These are phyloP conservation scores for Andinoacara biseriatus DNA, from an alignment of 2,113 vertebrate species.

Conservation along the genomic window DNA sequence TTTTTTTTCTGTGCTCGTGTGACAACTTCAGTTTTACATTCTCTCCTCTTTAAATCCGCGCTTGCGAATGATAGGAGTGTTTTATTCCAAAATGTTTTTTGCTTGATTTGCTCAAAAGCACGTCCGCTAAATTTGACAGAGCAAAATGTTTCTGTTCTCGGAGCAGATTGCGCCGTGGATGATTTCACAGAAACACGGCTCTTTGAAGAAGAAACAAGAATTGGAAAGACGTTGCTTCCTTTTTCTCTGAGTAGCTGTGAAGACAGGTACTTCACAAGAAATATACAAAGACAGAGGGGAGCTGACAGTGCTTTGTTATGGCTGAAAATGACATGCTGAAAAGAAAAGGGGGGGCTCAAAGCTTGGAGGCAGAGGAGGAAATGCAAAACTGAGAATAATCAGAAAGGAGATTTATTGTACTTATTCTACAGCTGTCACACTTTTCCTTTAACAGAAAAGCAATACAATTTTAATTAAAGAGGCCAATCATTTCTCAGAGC, in stretches of 20 bases:
- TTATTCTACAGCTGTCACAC: slow-evolving; percentile 73
- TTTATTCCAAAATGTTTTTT: slow-evolving; percentile 39
- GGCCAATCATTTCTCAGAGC: slow-evolving; percentile 68
- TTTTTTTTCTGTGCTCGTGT: background rate
- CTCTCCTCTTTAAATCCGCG: slow-evolving; percentile 13
- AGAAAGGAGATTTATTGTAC: slow-evolving; percentile 71
- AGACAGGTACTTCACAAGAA: slow-evolving; percentile 76
- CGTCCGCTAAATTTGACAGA: slow-evolving; percentile 64
- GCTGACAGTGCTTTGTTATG: slow-evolving; percentile 72
- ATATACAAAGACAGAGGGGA: slow-evolving; percentile 71
- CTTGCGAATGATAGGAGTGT: slow-evolving; percentile 15
- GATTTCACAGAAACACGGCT: slow-evolving; percentile 65
- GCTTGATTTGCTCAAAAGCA: slow-evolving; percentile 52
- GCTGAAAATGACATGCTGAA: slow-evolving; percentile 64
- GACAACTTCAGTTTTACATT: slow-evolving; percentile 29
- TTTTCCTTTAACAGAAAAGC: slow-evolving; percentile 58
- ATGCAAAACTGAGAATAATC: slow-evolving; percentile 69
- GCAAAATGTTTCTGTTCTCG: slow-evolving; percentile 66
- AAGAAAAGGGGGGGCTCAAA: slow-evolving; percentile 62
- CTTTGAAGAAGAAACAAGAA: slow-evolving; percentile 75
- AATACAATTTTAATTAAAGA: slow-evolving; percentile 73
- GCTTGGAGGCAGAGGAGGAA: slow-evolving; percentile 44
- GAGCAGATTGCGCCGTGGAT: slow-evolving; percentile 53
- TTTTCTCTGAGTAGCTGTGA: slow-evolving; percentile 61
- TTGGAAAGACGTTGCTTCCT: slow-evolving; percentile 55